Base-by-base conservation (phyloP, 2,797 vertebrate genomes). In the Leontocebus nigricollis region DNA sequence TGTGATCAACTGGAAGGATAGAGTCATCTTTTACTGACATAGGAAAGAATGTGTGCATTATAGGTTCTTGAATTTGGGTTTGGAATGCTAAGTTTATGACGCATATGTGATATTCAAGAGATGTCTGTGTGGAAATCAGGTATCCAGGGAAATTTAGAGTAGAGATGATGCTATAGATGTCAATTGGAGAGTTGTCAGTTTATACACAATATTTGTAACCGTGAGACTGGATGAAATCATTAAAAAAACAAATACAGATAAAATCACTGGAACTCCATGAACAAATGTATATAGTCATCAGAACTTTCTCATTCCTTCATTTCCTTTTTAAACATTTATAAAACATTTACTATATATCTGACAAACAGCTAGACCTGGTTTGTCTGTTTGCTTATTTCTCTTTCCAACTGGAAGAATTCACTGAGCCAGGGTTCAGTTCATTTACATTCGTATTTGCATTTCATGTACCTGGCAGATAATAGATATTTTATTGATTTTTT, bases 271-370 rank as follows among this genome's bases (percentile, higher is more conserved):
- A 24, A 73, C 20, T 88, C 27, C 0, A 44, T 39, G 72, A 87
- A 79, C 27, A 93, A 91, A 75, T 11, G 3, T 8, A 1, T 77
- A 46, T 84, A 26, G 26, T 89, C 30, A 93, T 36, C 36, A 57
- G 8, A 91, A 8, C 8, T 30, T 82, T 46, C 22, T 89, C 24
- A n/a, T 1, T 44, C 14, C 13, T 89, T 39, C 2, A 70, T 79
- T 93, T 76, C 2, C n/a, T 90, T 88, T 55, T 90, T 95, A 90
- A 88, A 92, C 17, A 19, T 92, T 85, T 55, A 36, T 30, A 67
- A 88, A 83, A 85, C 67, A 70, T 52, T 41, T 94, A 79, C 30
- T 20, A 13, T n/a, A 75, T 75, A 33, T 8, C 46, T 83, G 5
- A 39, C 17, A 81, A 92, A 24, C 22, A 82, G 59, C 26, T 41